These are phyloP conservation scores for Drosophila paranaensis DNA, from an alignment of 2,888 invertebrate genomes.

Conservation along the genomic window DNA sequence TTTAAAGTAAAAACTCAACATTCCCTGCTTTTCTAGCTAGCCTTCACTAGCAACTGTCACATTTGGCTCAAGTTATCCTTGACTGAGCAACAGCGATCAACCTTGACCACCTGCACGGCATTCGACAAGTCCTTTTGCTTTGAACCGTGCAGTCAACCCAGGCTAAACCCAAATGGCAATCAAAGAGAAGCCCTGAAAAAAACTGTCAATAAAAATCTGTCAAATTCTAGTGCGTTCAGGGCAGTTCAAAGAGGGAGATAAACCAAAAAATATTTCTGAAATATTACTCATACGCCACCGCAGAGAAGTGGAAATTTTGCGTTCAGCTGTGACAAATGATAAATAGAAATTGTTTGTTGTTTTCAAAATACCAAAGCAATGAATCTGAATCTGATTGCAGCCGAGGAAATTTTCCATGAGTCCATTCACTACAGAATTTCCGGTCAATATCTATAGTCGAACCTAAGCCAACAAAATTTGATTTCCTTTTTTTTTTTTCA, in stretches of 20 bases:
- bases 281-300: conserved; percentile 55
- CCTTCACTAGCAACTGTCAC: conserved; percentile 20
- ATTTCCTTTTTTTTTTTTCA: background rate
- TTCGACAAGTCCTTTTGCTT: conserved; percentile 49
- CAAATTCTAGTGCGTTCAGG: conserved; percentile 30
- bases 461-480: conserved; percentile 50
- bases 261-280: conserved; percentile 5
- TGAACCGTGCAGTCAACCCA: conserved; percentile 68
- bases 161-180: conserved; percentile 48
- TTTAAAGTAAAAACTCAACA: background rate
- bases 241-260: conserved; percentile 31
- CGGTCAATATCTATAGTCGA: conserved; percentile 12
- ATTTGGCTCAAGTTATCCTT: conserved; percentile 36
- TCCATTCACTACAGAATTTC: conserved; percentile 16
- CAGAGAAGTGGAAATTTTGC: conserved; percentile 36
- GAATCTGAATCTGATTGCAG: conserved; percentile 27
- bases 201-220: conserved; percentile 57
- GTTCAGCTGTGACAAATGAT: conserved; percentile 33
- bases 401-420: conserved; percentile 15
- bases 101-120: conserved; percentile 42
- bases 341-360: conserved; percentile 32
- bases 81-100: conserved; percentile 13
- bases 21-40: background rate
- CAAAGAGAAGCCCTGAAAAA: conserved; percentile 20
- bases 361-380: conserved; percentile 28